phyloP scores from a whole-genome alignment of 2,888 invertebrate genomes.

The Prosapia bicincta region DNA sequence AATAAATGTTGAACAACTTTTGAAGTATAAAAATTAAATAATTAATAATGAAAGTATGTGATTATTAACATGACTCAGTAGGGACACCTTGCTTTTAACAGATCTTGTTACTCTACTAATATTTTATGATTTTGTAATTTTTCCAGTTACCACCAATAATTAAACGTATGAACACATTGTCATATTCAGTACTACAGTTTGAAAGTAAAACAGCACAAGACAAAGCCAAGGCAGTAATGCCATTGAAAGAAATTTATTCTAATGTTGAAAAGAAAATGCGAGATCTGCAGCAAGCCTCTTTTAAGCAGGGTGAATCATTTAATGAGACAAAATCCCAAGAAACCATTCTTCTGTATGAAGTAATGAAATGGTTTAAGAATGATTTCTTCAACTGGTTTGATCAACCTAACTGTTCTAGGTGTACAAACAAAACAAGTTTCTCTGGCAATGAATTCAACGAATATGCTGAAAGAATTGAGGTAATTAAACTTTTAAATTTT shows the following conservation, averaged over 20 bases:
- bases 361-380: slow-evolving; percentile 89
- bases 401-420: slow-evolving; percentile 66
- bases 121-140: slow-evolving; percentile 21
- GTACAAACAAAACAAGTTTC: slow-evolving; percentile 55
- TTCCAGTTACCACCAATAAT: slow-evolving; percentile 44
- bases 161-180: slow-evolving; percentile 48
- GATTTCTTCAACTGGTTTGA: slow-evolving; percentile 93
- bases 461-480: slow-evolving; percentile 59
- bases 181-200: slow-evolving; percentile 62
- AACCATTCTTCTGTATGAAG: slow-evolving; percentile 64
- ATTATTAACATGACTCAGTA: too few species aligned
- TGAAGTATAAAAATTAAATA: too few species aligned
- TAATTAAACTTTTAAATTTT: too few species aligned
- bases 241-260: slow-evolving; percentile 60
- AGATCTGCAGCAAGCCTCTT: slow-evolving; percentile 15
- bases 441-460: slow-evolving; percentile 47
- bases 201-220: slow-evolving; percentile 63
- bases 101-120: too few species aligned
- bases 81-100: too few species aligned
- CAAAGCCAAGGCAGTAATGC: slow-evolving; percentile 64
- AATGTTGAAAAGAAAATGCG: slow-evolving; percentile 60
- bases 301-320: slow-evolving; percentile 35
- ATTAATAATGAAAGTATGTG: too few species aligned
- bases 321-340: slow-evolving; percentile 61
- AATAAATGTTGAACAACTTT: too few species aligned